Evolutionary conservation across 2,888 invertebrate genomes (phyloP), one percentile per base, ranked within the genome.

Genomic region (Atethmia centrago): DNA sequence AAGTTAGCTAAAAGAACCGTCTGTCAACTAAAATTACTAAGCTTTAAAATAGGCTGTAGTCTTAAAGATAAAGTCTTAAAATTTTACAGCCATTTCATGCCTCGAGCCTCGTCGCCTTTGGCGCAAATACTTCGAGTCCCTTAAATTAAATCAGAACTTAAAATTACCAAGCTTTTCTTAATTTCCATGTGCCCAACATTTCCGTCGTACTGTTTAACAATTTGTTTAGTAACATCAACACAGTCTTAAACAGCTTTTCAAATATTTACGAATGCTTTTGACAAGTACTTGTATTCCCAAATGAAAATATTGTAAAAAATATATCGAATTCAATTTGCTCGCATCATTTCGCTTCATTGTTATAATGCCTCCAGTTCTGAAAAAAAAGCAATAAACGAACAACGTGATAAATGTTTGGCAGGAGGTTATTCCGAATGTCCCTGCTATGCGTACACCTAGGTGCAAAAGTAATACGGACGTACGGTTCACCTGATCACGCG

Each of bases 371-470:
- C 28, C 42, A 25, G 36, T 55, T 63, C 64, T 58, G 45, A 58
- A 80, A 78, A 36, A 76, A 77, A 71, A 68, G 67, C 71, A 85
- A 82, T 69, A 80, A 82, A 71, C 62, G 74, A 80, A 66, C 42
- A 74, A 53, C 55, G 64, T 69, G 70, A 83, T 68, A 65, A 79
- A 85, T 82, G 71, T 80, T 75, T 72, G 49, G 55, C 61, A 75
- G 36, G 51, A 10, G 51, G 64, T 55, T 70, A 77, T 79, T 70
- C 45, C 36, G 56, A 67, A 77, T 49, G 70, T 70, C 42, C 65
- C 42, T 67, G 76, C 42, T 65, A 76, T 81, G 65, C 61, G 55
- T 74, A 70, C 59, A 75, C 49, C 53, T 73, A 72, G 51, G 58
- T 73, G 71, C n/a, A 66, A 45, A 72, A 55, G 67, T 71, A 85